Conservation (phyloP, 2,888 invertebrate genomes). For the Heliconius erato region DNA sequence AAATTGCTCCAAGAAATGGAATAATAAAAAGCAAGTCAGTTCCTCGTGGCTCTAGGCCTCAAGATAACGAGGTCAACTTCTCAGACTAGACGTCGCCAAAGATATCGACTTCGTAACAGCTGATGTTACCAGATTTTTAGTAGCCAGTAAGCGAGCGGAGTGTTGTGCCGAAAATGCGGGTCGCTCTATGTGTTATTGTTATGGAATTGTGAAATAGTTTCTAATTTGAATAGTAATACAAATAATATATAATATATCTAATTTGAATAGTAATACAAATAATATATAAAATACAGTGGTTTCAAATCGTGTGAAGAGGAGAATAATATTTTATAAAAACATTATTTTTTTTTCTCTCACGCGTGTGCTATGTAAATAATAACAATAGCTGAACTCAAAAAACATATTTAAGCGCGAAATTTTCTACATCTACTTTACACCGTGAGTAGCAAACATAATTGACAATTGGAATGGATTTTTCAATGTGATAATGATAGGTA, state of each 20-base stretch:
- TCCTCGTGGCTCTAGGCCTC: slow-evolving; percentile 59
- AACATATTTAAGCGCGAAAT: neutral
- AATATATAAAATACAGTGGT: neutral
- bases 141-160: slow-evolving; percentile 61
- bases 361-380: slow-evolving; percentile 8
- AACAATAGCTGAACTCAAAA: neutral
- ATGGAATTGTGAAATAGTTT: neutral
- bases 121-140: slow-evolving; percentile 77
- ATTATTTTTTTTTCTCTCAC: too few species aligned
- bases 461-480: neutral
- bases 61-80: slow-evolving; percentile 77
- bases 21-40: slow-evolving; percentile 49
- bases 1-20: slow-evolving; percentile 36
- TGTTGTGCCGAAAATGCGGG: slow-evolving; percentile 55
- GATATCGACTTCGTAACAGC: slow-evolving; percentile 81
- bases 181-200: neutral
- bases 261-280: neutral
- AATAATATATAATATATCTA: neutral
- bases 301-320: neutral
- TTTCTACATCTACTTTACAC: neutral
- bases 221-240: neutral
- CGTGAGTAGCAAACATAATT: neutral
- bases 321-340: neutral
- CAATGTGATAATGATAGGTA: too few species aligned
- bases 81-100: slow-evolving; percentile 81